phyloP scores from a whole-genome alignment of 2,888 invertebrate genomes.

The Gastracanthus pulcherrimus region DNA sequence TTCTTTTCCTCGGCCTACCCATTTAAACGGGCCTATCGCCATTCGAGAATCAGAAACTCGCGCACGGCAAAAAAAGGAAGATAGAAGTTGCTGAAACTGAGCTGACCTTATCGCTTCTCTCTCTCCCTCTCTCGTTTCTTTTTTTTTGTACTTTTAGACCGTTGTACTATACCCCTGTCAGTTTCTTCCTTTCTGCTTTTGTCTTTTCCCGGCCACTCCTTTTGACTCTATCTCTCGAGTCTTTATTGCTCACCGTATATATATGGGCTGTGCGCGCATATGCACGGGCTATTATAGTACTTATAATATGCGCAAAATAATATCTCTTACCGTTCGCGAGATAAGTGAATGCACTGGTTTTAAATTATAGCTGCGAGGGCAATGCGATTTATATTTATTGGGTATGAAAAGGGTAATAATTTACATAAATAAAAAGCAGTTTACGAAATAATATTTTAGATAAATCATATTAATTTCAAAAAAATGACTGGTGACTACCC shows the following conservation, averaged over 20 bases:
- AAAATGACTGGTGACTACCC: too few species aligned
- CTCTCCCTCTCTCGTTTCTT: neutral
- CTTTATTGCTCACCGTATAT: neutral
- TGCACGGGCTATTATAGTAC: neutral
- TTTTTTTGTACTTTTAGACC: neutral
- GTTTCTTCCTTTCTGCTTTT: slow-evolving; percentile 26
- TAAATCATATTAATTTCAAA: too few species aligned
- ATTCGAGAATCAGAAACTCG: slow-evolving; percentile 48
- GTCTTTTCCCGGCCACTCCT: slow-evolving; percentile 4
- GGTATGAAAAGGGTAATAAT: too few species aligned
- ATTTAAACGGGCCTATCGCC: slow-evolving; percentile 25
- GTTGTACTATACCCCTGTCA: neutral
- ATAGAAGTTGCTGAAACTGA: slow-evolving; percentile 24
- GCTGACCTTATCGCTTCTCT: slow-evolving; percentile 36
- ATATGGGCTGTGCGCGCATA: neutral
- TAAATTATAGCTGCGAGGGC: too few species aligned
- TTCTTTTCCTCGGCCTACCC: neutral
- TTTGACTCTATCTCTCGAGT: neutral
- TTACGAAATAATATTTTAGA: too few species aligned
- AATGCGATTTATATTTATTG: too few species aligned
- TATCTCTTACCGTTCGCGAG: neutral
- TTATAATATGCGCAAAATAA: neutral
- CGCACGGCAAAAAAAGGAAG: neutral
- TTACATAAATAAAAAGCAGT: too few species aligned
- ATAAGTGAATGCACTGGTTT: neutral